Base-by-base conservation (phyloP, 2,797 vertebrate species). In the Gymnoscopelus microlampas region DNA sequence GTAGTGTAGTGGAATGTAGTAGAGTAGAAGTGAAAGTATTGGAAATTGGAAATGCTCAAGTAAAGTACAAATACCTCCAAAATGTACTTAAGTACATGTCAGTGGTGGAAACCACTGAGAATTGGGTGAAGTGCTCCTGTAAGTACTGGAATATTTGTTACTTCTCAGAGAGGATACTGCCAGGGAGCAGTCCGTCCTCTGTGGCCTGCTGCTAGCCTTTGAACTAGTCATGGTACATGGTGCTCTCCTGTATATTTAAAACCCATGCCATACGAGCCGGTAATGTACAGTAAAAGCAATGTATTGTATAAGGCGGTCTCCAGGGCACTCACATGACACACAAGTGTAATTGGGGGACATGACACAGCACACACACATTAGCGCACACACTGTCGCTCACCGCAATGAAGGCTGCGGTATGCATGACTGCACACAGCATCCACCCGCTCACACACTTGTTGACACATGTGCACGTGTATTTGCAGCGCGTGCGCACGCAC, bases 281-380 rank as follows among this genome's bases (percentile, higher is more conserved):
- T 84, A 65, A 86, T 77, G 66, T 81, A 79, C 84, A 75, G 77
- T 87, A 83, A 83, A 82, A 76, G 80, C 66, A 68, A 58, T 72
- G 59, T 71, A 74, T 60, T 62, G 57, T 60, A 62, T 60, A 62
- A 61, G 60, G 53, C 57, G 7, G 50, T 60, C 68, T 80, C 51
- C 3, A 54, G 77, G 82, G 70, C 58, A 53, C 11, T 66, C 19
- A 6, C 72, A 78, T 67, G 70, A 74, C 75, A 80, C 76, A 76
- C 74, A 76, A 71, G 81, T 86, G 62, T 63, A 35, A 75, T 61
- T 67, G 60, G 71, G 19, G 71, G 66, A 72, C 57, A 62, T 62
- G 71, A 76, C 59, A 24, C 56, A 35, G 32, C 56, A 58, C 14
- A 26, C 70, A 26, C 70, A 67, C 35, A 63, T 63, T 66, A 66